Evolutionary conservation across 2,113 vertebrate genomes (phyloP).

Genomic region (Cairina moschata): DNA sequence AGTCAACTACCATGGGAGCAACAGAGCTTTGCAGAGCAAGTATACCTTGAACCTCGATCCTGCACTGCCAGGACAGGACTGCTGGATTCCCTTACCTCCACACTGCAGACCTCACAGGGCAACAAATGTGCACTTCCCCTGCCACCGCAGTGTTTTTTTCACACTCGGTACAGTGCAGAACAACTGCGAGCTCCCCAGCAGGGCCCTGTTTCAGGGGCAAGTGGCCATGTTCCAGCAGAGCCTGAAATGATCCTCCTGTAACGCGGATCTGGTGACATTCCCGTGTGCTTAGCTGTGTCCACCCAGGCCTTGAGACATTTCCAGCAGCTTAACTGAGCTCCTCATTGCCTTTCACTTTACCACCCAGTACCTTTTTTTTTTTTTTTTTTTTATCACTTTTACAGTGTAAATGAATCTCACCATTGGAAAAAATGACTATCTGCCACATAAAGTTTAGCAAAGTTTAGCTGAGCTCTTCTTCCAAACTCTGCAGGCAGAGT

Average conservation of each 20-base stretch:
- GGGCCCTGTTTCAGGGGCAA: not conserved
- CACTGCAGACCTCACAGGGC: rapidly evolving
- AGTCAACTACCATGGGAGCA: not conserved
- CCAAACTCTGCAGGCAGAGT: not conserved
- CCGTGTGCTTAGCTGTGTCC: not conserved
- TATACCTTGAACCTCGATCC: not conserved
- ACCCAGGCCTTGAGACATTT: not conserved
- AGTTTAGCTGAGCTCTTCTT: not conserved
- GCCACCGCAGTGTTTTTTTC: not conserved
- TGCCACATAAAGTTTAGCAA: not conserved
- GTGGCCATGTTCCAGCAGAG: not conserved
- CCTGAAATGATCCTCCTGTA: not conserved
- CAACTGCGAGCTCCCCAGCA: not conserved
- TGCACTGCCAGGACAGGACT: not conserved
- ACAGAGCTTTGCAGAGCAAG: not conserved
- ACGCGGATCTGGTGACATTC: not conserved
- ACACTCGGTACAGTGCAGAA: not conserved
- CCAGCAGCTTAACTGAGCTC: not conserved
- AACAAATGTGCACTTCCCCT: rapidly evolving
- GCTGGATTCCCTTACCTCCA: not conserved
- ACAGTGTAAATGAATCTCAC: not conserved
- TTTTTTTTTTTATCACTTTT: not conserved
- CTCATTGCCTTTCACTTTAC: not conserved
- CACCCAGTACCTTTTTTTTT: not conserved
- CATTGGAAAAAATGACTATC: not conserved